These are phyloP conservation scores for Pheucticus melanocephalus DNA, from an alignment of 2,113 vertebrate genomes.

Conservation along the genomic window DNA sequence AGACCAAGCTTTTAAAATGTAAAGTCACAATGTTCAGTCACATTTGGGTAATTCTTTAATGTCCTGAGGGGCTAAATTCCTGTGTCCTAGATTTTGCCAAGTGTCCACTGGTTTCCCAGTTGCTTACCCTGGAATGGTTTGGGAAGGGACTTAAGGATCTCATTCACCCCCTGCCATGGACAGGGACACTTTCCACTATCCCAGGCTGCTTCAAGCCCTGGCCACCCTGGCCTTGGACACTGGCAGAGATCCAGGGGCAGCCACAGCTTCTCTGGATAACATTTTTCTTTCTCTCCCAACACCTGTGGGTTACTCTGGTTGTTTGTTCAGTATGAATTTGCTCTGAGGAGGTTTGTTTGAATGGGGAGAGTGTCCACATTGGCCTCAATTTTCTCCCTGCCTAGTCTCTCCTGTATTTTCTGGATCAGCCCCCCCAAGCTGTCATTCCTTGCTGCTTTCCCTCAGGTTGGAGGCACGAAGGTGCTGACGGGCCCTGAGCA, in stretches of 20 bases:
- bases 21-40: not conserved
- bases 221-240: not conserved
- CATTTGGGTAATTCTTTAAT: not conserved
- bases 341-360: not conserved
- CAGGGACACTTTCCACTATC: not conserved
- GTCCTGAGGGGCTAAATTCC: not conserved
- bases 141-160: not conserved
- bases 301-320: not conserved
- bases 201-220: not conserved
- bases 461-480: constrained; percentile 81
- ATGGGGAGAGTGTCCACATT: not conserved
- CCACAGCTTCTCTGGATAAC: not conserved
- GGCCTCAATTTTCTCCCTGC: not conserved
- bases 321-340: not conserved
- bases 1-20: not conserved
- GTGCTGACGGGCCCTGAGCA: constrained; percentile 79
- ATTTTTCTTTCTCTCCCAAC: not conserved
- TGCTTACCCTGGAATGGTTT: not conserved
- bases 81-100: not conserved
- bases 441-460: not conserved
- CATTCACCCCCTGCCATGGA: not conserved
- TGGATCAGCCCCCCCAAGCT: not conserved
- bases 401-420: not conserved
- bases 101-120: not conserved
- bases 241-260: not conserved